Percentiles rank a stretch among this genome's conserved stretches.
These are phyloP conservation scores for Nesometra sesokonis DNA, from an alignment of 35 echinoderm and acorn worm species.

Conservation along the genomic window DNA sequence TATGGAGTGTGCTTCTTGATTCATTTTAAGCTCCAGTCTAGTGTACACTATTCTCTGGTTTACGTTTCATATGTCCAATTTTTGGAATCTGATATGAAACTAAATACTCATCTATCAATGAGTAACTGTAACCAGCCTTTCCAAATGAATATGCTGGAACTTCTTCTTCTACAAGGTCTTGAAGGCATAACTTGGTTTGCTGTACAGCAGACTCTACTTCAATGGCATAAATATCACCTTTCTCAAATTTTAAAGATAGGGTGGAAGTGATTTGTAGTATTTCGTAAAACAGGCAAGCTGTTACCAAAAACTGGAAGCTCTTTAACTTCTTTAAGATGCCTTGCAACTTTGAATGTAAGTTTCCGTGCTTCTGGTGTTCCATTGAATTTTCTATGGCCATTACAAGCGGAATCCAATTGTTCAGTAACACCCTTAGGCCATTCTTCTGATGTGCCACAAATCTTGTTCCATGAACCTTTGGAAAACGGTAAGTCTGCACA, in stretches of 20 bases:
- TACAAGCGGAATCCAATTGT: constrained; percentile 42
- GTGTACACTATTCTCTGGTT: constrained; percentile 12
- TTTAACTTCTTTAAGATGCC: constrained; percentile 44
- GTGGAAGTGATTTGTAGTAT: constrained; percentile 38
- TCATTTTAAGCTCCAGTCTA: constrained; percentile 22
- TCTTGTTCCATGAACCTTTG: constrained; percentile 35
- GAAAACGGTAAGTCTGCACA: constrained; percentile 17
- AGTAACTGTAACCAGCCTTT: constrained; percentile 13
- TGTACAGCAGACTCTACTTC: constrained; percentile 38
- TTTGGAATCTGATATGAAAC: constrained; percentile 13
- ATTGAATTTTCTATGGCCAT: constrained; percentile 42
- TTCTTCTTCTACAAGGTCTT: constrained; percentile 13
- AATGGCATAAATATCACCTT: constrained; percentile 19
- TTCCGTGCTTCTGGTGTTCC: constrained; percentile 15
- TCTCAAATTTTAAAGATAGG: constrained; percentile 42
- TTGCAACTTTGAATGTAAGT: constrained; percentile 26
- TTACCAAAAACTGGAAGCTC: constrained; percentile 21
- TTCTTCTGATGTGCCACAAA: constrained; percentile 53
- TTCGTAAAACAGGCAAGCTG: constrained; percentile 7
- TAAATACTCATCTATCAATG: neutral
- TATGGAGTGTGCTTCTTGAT: too few species aligned
- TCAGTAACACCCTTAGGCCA: constrained; percentile 28
- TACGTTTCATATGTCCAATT: constrained; percentile 21
- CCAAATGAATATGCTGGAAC: constrained; percentile 3
- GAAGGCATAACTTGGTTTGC: constrained; percentile 6